A percentile compares a stretch with the other conserved stretches of the same genome.
Conservation (phyloP, 2,888 invertebrate genomes). For the Autographa pulchrina region DNA sequence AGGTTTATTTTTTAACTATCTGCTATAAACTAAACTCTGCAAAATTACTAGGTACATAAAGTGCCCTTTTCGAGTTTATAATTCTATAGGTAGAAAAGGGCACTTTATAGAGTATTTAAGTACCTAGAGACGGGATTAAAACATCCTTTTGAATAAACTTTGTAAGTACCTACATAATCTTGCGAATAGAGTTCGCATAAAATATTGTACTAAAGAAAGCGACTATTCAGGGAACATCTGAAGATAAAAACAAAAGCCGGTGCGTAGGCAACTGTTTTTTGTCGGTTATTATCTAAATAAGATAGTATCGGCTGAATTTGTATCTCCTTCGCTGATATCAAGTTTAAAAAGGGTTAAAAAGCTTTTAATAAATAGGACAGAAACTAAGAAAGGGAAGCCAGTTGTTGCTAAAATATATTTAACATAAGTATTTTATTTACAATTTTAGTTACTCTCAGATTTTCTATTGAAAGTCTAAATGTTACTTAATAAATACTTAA, state of each 20-base stretch:
- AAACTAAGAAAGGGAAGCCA: not conserved
- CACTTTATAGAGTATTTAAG: not conserved
- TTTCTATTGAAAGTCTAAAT: no score
- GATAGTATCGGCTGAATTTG: slow-evolving; percentile 19
- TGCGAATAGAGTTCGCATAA: slow-evolving; percentile 2
- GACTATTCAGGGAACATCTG: slow-evolving; percentile 42
- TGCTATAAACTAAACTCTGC: not conserved
- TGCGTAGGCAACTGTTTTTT: slow-evolving; percentile 33
- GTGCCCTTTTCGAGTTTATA: not conserved
- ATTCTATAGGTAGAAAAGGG: not conserved
- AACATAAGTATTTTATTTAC: no score
- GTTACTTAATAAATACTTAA: no score
- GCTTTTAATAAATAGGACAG: not conserved
- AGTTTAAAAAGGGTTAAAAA: not conserved
- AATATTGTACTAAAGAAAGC: slow-evolving; percentile 22
- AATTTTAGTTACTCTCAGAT: no score
- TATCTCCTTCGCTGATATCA: slow-evolving; percentile 11
- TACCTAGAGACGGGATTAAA: not conserved
- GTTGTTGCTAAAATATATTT: not conserved
- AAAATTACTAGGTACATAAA: not conserved
- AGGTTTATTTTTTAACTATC: not conserved
- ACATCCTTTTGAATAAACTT: not conserved
- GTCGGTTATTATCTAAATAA: slow-evolving; percentile 19
- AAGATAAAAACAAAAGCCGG: slow-evolving; percentile 12
- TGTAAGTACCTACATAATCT: not conserved